These are phyloP conservation scores for Belonocnema kinseyi DNA, from an alignment of 1,140 invertebrate species.

Conservation along the genomic window DNA sequence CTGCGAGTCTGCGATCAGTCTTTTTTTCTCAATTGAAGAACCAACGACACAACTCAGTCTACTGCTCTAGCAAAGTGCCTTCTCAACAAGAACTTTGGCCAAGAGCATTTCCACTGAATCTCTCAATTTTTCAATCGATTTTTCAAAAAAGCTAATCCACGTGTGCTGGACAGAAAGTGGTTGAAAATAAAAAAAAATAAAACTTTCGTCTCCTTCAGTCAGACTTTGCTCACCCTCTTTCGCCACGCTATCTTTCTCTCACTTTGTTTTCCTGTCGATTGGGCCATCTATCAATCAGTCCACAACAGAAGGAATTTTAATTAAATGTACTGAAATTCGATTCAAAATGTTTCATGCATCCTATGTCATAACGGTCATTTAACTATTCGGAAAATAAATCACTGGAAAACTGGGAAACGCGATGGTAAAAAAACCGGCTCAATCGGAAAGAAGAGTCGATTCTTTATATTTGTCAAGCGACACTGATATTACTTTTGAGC, in stretches of 20 bases:
- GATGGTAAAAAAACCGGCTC: too few species aligned
- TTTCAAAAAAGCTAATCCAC: background rate
- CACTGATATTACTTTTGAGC: too few species aligned
- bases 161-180: background rate
- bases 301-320: slow-evolving; percentile 17
- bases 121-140: background rate
- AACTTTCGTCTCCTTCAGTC: slow-evolving; percentile 28
- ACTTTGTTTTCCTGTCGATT: slow-evolving; percentile 29
- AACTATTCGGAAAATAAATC: too few species aligned
- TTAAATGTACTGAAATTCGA: slow-evolving; percentile 2
- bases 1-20: background rate
- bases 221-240: slow-evolving; percentile 25
- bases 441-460: too few species aligned
- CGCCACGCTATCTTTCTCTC: slow-evolving; percentile 25
- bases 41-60: background rate
- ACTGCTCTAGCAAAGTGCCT: background rate
- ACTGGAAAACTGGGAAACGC: too few species aligned
- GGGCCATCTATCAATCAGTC: slow-evolving; percentile 24
- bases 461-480: too few species aligned
- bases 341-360: background rate
- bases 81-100: background rate
- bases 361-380: background rate
- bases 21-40: background rate
- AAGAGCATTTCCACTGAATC: background rate
- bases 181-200: slow-evolving; percentile 7